These are phyloP conservation scores for Lagopus muta DNA, from an alignment of 2,113 vertebrate genomes.

Conservation along the genomic window DNA sequence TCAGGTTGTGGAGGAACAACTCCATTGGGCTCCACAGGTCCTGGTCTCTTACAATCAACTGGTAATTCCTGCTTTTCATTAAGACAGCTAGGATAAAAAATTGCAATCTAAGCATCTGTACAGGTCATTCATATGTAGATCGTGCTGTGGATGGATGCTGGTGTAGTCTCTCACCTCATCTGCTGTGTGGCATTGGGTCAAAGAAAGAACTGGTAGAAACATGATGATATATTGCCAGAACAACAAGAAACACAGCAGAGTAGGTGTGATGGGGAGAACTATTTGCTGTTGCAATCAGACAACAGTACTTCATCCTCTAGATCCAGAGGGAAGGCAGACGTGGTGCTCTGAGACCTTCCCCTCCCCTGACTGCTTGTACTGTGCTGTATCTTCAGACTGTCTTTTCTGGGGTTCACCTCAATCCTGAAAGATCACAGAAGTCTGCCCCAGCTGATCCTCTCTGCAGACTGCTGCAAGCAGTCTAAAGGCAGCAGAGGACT, in stretches of 20 bases:
- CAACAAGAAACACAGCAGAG: neutral
- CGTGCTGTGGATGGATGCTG: neutral
- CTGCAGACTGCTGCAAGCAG: neutral
- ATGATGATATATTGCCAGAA: neutral
- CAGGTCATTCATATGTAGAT: neutral
- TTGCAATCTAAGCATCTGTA: neutral
- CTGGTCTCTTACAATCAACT: accelerated
- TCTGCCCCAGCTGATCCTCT: neutral
- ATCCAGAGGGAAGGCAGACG: neutral
- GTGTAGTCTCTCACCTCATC: neutral
- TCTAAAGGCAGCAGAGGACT: neutral
- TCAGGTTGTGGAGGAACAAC: neutral
- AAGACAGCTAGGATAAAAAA: neutral
- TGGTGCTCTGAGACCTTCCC: neutral
- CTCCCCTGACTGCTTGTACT: neutral
- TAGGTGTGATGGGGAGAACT: neutral
- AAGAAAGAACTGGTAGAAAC: neutral
- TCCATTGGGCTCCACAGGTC: neutral
- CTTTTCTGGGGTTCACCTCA: neutral
- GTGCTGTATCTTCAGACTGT: accelerated
- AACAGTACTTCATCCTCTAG: neutral
- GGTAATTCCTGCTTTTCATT: neutral
- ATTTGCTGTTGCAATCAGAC: neutral
- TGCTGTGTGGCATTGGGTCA: neutral
- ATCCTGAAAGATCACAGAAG: neutral